phyloP scores from a whole-genome alignment of 1,140 invertebrate species.

The Brachionus paranguensis region DNA sequence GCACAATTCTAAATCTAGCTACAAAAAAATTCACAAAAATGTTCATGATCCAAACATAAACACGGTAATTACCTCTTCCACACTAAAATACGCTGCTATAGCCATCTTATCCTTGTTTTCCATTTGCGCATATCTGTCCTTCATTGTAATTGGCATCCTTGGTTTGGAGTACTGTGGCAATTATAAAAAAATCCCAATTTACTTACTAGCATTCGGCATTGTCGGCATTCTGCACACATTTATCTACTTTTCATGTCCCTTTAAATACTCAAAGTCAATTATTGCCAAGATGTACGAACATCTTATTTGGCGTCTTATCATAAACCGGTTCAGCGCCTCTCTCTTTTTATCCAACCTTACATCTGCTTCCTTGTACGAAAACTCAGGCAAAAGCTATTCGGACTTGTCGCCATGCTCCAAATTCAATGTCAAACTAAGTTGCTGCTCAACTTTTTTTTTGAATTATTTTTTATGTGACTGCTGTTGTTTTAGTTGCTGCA shows the following conservation, averaged over 20 bases:
- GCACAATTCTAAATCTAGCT: neutral
- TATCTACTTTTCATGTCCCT: constrained; percentile 13
- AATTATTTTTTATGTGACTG: constrained; percentile 8
- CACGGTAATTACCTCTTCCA: neutral
- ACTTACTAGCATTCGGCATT: neutral
- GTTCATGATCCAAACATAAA: constrained; percentile 4
- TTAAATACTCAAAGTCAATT: neutral
- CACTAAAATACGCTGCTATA: neutral
- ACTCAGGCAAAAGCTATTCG: neutral
- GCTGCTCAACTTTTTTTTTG: constrained; percentile 7
- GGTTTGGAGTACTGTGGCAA: neutral
- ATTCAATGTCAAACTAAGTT: constrained; percentile 18
- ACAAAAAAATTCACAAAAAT: neutral
- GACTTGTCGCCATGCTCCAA: neutral
- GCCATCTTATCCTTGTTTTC: neutral
- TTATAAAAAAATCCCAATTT: neutral
- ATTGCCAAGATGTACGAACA: constrained; percentile 17
- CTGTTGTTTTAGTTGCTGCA: neutral
- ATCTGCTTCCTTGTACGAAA: neutral
- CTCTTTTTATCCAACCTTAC: neutral
- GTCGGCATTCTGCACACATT: neutral
- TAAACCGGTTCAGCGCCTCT: neutral
- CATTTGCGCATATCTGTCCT: neutral
- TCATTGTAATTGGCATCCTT: neutral
- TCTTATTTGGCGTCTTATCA: constrained; percentile 11